A percentile compares a stretch with the other conserved stretches of the same genome.
These are phyloP conservation scores for Amiota communis DNA, from an alignment of 2,888 invertebrate genomes.

Conservation along the genomic window DNA sequence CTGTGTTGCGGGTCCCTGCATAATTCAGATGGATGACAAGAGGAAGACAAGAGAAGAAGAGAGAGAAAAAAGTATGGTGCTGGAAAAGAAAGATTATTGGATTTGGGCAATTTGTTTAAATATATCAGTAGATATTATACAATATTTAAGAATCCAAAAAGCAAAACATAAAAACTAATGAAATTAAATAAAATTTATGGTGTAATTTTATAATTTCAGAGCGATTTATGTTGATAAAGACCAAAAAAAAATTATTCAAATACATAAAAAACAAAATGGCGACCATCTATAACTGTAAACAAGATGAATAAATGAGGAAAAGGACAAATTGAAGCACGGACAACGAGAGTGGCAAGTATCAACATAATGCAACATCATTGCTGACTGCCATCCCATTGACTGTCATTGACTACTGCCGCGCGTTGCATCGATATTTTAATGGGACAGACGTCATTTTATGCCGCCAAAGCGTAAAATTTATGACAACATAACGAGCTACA, in stretches of 20 bases:
- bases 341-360: conserved; percentile 48
- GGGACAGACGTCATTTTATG: conserved; percentile 63
- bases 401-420: conserved; percentile 22
- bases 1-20: too few relatives aligned
- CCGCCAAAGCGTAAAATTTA: conserved; percentile 64
- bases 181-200: too few relatives aligned
- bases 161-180: too few relatives aligned
- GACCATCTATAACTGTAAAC: conserved; percentile 50
- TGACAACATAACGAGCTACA: conserved; percentile 62
- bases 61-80: too few relatives aligned
- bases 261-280: conserved; percentile 53
- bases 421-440: conserved; percentile 58
- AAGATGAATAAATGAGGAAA: neutral
- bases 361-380: conserved; percentile 53
- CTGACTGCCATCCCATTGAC: neutral
- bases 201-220: conserved; percentile 11
- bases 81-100: too few relatives aligned
- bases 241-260: neutral
- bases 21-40: too few relatives aligned
- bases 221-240: conserved; percentile 16
- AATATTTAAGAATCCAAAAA: too few relatives aligned
- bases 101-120: too few relatives aligned
- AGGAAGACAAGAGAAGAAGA: too few relatives aligned
- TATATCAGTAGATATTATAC: too few relatives aligned
- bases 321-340: conserved; percentile 32